Evolutionary conservation across 2,797 vertebrate genomes (phyloP), one percentile per base, ranked within the genome.

Genomic region (Gallirallus australis): DNA sequence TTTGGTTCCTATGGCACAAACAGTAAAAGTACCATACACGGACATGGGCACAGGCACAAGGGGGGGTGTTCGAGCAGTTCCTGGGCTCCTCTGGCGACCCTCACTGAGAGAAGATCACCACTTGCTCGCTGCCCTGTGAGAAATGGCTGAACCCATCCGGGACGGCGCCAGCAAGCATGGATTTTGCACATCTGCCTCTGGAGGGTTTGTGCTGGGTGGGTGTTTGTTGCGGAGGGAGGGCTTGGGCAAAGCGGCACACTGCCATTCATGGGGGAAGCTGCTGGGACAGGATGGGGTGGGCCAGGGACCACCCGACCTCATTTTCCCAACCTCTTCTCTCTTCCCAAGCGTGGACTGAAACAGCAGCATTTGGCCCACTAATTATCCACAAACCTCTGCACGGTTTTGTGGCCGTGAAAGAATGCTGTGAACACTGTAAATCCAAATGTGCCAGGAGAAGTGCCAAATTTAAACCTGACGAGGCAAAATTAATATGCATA

Each of bases 401-500:
- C 13, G 15, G 59, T 92, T 86, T 76, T 72, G 47, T 39, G 77
- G 61, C 54, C 39, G 24, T 30, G 33, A 92, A 94, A 82, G 37
- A 79, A 82, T 40, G 28, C 39, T 61, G 9, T 1, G 3, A 52
- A 33, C 25, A 37, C 48, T 90, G 70, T 72, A 79, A 92, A 90
- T 94, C 89, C 50, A 88, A 75, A 86, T 75, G 40, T 65, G 37
- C 64, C 3, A 4, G 50, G 60, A 95, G 70, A 69, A 90, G 33
- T 72, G 88, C 73, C 63, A 70, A 83, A 95, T 95, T 90, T 88
- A 63, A 90, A 84, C 81, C 90, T 93, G 93, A 95, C 90, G 93
- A 89, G 63, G 83, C 90, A 96, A 93, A 95, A 95, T 94, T 92
- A 84, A 68, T 82, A 82, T 89, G 81, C 75, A 77, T 76, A 90